A percentile compares a stretch with the other conserved stretches of the same genome.
Conservation (phyloP, 1,140 invertebrate species). For the Drosophila kepulauana region DNA sequence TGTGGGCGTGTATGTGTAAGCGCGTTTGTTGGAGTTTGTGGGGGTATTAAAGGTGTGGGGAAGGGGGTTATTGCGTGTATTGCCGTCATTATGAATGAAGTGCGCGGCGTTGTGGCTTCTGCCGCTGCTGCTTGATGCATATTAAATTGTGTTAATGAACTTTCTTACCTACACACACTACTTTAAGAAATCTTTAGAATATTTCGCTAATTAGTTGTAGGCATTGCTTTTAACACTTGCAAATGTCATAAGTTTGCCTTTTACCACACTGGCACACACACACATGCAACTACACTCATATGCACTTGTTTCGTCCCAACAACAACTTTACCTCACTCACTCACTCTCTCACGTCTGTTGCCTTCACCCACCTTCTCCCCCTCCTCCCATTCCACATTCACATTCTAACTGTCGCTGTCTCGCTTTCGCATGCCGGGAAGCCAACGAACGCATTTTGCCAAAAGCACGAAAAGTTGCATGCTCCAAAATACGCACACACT, state of each 20-base stretch:
- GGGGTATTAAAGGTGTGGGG: not conserved
- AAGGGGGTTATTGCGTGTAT: constrained; percentile 19
- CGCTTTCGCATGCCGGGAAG: constrained; percentile 27
- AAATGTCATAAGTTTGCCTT: constrained; percentile 56
- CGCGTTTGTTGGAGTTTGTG: constrained; percentile 14
- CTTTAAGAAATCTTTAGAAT: constrained; percentile 8
- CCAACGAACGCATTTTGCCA: constrained; percentile 67
- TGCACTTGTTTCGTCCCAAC: constrained; percentile 64
- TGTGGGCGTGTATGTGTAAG: constrained; percentile 24
- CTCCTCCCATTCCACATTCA: constrained; percentile 14
- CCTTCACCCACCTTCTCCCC: constrained; percentile 2
- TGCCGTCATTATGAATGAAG: constrained; percentile 69
- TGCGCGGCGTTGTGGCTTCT: constrained; percentile 17
- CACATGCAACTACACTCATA: constrained; percentile 16
- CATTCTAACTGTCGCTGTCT: constrained; percentile 40
- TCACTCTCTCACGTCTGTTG: constrained; percentile 15
- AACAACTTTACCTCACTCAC: constrained; percentile 4
- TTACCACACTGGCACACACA: constrained; percentile 5
- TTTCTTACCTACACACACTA: constrained; percentile 38
- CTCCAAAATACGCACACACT: constrained; percentile 66
- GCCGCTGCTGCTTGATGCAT: constrained; percentile 34
- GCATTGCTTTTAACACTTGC: constrained; percentile 58
- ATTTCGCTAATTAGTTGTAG: constrained; percentile 54
- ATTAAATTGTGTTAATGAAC: constrained; percentile 72
- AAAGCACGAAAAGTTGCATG: constrained; percentile 74